Percentiles rank a stretch among this genome's conserved stretches.
Evolutionary conservation across 1,140 invertebrate species (phyloP).

Genomic region (Capitella teleta): DNA sequence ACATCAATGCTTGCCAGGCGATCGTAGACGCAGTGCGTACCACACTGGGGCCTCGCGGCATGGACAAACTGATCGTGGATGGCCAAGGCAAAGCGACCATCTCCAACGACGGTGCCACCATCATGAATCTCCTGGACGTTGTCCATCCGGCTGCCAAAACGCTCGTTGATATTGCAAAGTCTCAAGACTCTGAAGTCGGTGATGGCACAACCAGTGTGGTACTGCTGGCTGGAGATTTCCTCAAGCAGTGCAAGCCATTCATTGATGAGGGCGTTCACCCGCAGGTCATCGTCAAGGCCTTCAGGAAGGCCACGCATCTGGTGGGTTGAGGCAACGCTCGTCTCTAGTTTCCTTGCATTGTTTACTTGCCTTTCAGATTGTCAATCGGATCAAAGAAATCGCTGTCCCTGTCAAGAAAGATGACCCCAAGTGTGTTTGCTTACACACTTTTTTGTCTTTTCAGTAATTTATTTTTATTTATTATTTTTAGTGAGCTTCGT

Average conservation of each 20-base stretch:
- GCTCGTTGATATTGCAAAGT: constrained; percentile 96
- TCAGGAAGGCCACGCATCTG: constrained; percentile 67
- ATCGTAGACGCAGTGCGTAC: constrained; percentile 92
- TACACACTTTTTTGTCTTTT: background rate
- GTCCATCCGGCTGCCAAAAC: constrained; percentile 96
- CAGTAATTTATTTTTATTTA: background rate
- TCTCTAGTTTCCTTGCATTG: too few relatives aligned
- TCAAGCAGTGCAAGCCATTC: constrained; percentile 89
- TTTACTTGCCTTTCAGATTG: constrained; percentile 44
- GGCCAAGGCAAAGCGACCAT: constrained; percentile 80
- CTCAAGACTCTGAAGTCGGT: constrained; percentile 93
- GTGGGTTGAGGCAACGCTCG: too few relatives aligned
- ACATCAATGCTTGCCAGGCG: constrained; percentile 97
- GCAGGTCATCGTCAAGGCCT: constrained; percentile 75
- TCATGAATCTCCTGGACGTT: constrained; percentile 92
- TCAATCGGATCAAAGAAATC: constrained; percentile 75
- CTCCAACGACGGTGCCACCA: constrained; percentile 99
- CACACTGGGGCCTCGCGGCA: constrained; percentile 92
- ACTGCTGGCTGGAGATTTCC: constrained; percentile 83
- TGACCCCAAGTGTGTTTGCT: constrained; percentile 33
- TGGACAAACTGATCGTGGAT: constrained; percentile 98
- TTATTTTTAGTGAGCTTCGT: constrained; percentile 49
- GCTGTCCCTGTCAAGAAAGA: constrained; percentile 57
- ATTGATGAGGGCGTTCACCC: constrained; percentile 97
- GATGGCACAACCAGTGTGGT: constrained; percentile 97